phyloP scores from a whole-genome alignment of 2,888 invertebrate species.

The Coelopa pilipes region DNA sequence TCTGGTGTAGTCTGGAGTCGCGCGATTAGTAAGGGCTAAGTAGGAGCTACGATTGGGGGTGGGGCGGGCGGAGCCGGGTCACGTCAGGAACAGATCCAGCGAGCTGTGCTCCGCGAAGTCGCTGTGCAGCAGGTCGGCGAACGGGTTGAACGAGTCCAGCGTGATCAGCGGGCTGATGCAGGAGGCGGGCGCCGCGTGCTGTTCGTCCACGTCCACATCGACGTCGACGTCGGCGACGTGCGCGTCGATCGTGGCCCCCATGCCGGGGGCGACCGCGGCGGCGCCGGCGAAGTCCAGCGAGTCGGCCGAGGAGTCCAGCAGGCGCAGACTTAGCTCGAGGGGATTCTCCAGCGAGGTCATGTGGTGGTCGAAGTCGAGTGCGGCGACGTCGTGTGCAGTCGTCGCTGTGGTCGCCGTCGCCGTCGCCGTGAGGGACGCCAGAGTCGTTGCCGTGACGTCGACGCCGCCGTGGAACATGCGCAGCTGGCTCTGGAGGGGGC shows the following conservation, averaged over 20 bases:
- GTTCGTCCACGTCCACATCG: conserved; percentile 46
- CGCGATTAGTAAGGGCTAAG: no score
- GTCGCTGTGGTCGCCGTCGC: neutral
- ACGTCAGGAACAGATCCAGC: conserved; percentile 63
- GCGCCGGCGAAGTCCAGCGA: conserved; percentile 58
- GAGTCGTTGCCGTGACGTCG: neutral
- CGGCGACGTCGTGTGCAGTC: neutral
- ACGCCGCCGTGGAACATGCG: neutral
- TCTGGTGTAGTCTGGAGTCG: no score
- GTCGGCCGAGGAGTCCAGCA: conserved; percentile 62
- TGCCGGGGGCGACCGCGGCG: neutral
- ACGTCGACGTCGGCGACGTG: conserved; percentile 50
- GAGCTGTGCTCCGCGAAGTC: conserved; percentile 60
- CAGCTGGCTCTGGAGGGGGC: conserved; percentile 48
- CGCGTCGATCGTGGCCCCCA: no score
- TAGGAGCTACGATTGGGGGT: no score
- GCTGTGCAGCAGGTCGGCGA: conserved; percentile 60
- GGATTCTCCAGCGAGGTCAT: conserved; percentile 56
- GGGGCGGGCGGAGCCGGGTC: conserved; percentile 45
- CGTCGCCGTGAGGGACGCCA: neutral
- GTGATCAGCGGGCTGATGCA: conserved; percentile 60
- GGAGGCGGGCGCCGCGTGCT: conserved; percentile 58
- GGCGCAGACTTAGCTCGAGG: conserved; percentile 60
- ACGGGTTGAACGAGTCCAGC: conserved; percentile 61
- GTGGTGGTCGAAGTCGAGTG: conserved; percentile 35